Evolutionary conservation across 2,888 invertebrate genomes (phyloP), one percentile per base, ranked within the genome.

Genomic region (Hybos culiciformis): DNA sequence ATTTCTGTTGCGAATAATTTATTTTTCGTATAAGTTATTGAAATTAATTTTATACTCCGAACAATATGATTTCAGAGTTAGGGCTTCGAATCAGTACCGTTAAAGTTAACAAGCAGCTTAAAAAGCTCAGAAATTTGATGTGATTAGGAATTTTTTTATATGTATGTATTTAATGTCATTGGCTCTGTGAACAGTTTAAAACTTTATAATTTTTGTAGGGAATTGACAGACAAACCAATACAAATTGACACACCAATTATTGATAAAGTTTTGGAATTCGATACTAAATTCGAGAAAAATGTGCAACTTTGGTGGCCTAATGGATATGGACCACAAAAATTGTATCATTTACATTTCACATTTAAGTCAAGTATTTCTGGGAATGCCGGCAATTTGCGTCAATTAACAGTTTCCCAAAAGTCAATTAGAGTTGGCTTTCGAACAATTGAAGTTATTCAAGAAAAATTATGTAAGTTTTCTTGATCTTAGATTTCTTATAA

Each of bases 221-320:
- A 70, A 53, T 53, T 67, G 20, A 49, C 61, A 32, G 49, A 55
- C 11, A 44, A 53, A 7, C 57, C 62, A 4, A 45, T 60, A n/a
- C 4, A 18, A 9, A 31, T 14, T 14, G 26, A 18, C 14, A 36
- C 3, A 20, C 20, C 19, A 5, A 20, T n/a, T 36, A 15, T 18
- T 17, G 4, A 33, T 11, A 8, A 39, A 18, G 5, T 26, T n/a
- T 26, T 9, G 24, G 9, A 5, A 31, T 3, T 39, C n/a, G n/a
- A 19, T 24, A 31, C 43, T 36, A 32, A 23, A 3, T 38, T 54
- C 41, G 21, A 49, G 4, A 46, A 75, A 23, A 53, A 61, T 37
- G 73, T 83, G 0, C 60, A 72, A 34, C 54, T 72, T 17, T 97
- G 97, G 97, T 97, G 94, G 94, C 97, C 97, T 0, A 93, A 91